Evolutionary conservation across 2,888 invertebrate genomes (phyloP).

Genomic region (Eurytoma adleriae): DNA sequence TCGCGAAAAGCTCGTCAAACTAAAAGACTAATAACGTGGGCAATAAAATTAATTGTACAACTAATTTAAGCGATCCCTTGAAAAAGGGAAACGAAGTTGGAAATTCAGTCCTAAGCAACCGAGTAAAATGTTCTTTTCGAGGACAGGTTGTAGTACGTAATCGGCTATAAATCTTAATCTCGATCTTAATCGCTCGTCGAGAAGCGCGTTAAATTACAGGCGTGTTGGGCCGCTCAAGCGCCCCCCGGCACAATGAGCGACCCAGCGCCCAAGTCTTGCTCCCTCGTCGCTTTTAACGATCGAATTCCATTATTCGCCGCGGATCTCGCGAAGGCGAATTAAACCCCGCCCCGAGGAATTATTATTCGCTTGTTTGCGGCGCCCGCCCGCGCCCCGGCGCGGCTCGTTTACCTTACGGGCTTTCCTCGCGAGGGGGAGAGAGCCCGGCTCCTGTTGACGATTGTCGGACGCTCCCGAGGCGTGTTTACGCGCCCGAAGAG

Average conservation of each 20-base stretch:
- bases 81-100: background rate
- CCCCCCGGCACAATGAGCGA: constrained; percentile 22
- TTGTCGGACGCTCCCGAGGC: background rate
- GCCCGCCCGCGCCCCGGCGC: background rate
- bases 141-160: too few species aligned
- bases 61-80: background rate
- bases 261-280: background rate
- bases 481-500: background rate
- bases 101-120: background rate
- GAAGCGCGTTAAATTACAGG: constrained; percentile 32
- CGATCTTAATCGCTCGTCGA: constrained; percentile 35
- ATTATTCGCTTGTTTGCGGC: constrained; percentile 43
- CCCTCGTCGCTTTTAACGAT: background rate
- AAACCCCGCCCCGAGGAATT: constrained; percentile 30
- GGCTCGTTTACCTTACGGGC: constrained; percentile 10
- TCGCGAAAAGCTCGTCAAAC: too few species aligned
- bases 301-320: constrained; percentile 30
- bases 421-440: background rate
- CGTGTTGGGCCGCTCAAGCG: background rate
- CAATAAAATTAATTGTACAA: background rate
- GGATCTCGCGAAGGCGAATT: constrained; percentile 14
- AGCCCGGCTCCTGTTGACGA: background rate
- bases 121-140: background rate
- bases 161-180: constrained; percentile 38
- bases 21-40: too few species aligned